Conservation (phyloP, 2,797 vertebrate genomes). For the Valencia hispanica region DNA sequence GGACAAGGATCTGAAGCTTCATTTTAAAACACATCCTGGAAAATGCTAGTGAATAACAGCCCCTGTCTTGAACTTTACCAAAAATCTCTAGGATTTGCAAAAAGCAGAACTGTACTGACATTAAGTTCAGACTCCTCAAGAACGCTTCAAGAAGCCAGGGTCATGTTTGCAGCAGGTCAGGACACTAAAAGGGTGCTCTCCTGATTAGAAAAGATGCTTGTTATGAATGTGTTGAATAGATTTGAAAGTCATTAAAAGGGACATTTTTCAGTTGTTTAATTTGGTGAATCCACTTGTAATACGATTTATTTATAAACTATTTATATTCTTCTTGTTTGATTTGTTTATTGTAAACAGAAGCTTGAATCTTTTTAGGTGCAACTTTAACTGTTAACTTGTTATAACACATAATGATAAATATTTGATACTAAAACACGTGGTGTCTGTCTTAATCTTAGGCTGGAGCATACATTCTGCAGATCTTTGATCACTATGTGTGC, state of each 20-base stretch:
- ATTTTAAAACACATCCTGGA: not conserved
- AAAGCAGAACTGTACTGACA: not conserved
- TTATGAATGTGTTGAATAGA: not conserved
- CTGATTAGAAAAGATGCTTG: not conserved
- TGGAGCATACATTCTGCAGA: slow-evolving; percentile 74
- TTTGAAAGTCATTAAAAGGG: not conserved
- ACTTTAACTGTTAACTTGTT: no score
- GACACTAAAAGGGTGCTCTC: not conserved
- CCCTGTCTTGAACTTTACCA: not conserved
- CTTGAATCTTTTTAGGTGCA: not conserved
- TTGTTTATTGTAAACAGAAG: not conserved
- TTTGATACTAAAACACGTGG: not conserved
- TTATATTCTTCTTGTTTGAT: not conserved
- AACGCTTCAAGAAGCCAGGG: not conserved
- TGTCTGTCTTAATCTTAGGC: slow-evolving; percentile 50
- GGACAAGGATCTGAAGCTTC: not conserved
- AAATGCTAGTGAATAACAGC: not conserved
- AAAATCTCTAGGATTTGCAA: not conserved
- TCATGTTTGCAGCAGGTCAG: not conserved
- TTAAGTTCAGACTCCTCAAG: not conserved
- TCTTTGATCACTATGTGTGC: slow-evolving; percentile 80
- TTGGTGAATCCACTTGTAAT: not conserved
- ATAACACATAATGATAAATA: not conserved
- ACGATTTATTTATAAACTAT: not conserved
- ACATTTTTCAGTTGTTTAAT: not conserved